These are phyloP conservation scores for Pasiphila rectangulata DNA, from an alignment of 2,888 invertebrate species.

Conservation along the genomic window DNA sequence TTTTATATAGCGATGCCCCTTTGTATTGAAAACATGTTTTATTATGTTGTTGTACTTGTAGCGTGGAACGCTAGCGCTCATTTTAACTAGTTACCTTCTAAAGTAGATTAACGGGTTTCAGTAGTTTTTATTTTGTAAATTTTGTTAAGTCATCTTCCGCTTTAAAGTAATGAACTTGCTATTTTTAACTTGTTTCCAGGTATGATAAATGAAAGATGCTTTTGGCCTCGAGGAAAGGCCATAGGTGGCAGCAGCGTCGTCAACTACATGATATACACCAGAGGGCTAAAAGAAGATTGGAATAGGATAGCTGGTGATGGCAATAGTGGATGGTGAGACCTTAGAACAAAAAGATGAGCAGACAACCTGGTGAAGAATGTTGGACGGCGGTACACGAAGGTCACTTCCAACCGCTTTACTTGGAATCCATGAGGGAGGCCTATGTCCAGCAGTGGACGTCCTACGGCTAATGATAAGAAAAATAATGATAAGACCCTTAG, in stretches of 20 bases:
- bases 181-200: conserved; percentile 42
- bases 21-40: neutral
- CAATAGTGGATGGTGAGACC: conserved; percentile 83
- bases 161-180: neutral
- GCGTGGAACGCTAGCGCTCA: no score
- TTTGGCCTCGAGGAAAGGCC: conserved; percentile 75
- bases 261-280: conserved; percentile 83
- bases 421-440: no score
- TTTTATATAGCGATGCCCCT: no score
- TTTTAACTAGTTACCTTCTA: neutral
- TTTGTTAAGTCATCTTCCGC: neutral
- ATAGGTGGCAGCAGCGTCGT: conserved; percentile 76
- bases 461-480: no score
- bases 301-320: conserved; percentile 83
- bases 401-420: no score
- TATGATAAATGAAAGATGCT: conserved; percentile 61
- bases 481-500: no score
- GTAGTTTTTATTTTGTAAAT: neutral
- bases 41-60: no score
- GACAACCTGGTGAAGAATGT: no score
- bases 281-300: conserved; percentile 84
- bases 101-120: neutral
- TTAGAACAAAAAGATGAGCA: no score
- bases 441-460: no score
- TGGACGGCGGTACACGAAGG: no score